Conservation (phyloP, 2,888 invertebrate species). For the Sphaerophoria rueppellii region DNA sequence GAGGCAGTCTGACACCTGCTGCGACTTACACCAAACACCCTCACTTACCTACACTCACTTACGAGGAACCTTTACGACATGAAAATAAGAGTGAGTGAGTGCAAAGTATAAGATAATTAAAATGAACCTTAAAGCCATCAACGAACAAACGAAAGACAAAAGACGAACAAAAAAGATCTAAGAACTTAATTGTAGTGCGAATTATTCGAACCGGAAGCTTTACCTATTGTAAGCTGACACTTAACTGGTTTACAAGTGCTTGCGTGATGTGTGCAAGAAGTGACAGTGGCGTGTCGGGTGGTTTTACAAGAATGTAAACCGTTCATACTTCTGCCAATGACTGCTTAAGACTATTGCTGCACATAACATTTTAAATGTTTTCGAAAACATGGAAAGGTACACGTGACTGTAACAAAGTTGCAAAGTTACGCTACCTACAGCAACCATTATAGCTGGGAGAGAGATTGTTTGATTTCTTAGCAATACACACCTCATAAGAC, state of each 20-base stretch:
- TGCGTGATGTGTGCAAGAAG: conserved; percentile 52
- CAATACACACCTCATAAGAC: conserved; percentile 4
- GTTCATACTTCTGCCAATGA: not conserved
- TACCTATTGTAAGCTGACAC: conserved; percentile 70
- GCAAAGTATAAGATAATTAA: conserved; percentile 58
- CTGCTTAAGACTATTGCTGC: not conserved
- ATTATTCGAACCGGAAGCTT: conserved; percentile 73
- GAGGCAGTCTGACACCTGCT: conserved; percentile 50
- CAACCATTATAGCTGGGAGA: not conserved
- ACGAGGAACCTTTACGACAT: not conserved
- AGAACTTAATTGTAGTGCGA: conserved; percentile 70
- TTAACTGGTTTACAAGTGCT: conserved; percentile 72
- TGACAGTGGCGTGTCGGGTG: conserved; percentile 47
- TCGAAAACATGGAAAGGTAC: conserved; percentile 47
- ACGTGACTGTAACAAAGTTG: conserved; percentile 43
- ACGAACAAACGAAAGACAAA: conserved; percentile 9
- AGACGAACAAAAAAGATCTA: conserved; percentile 46
- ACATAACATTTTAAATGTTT: conserved; percentile 18
- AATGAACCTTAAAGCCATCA: conserved; percentile 43
- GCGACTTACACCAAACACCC: conserved; percentile 7
- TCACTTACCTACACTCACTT: conserved; percentile 12
- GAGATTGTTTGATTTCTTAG: not conserved
- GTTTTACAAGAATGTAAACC: not conserved
- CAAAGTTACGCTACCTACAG: conserved; percentile 35
- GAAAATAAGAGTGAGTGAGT: not conserved